Evolutionary conservation across 2,113 vertebrate species (phyloP).

Genomic region (Oxyruncus cristatus): DNA sequence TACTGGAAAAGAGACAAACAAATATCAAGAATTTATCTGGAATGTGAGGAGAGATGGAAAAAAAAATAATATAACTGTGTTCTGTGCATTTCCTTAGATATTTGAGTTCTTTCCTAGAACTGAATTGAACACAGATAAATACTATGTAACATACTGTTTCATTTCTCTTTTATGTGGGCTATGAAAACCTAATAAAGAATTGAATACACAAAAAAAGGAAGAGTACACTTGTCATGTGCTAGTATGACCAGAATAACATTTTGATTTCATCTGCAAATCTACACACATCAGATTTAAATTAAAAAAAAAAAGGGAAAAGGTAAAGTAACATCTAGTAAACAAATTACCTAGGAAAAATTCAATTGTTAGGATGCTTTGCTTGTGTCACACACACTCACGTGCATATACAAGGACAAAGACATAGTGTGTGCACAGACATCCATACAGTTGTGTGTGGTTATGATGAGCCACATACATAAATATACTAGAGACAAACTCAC

Average conservation of each 20-base stretch:
- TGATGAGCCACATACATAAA: background rate
- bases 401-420: background rate
- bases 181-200: background rate
- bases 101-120: background rate
- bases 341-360: background rate
- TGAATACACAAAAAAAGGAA: background rate
- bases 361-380: background rate
- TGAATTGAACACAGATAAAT: background rate
- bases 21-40: background rate
- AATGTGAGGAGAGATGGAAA: background rate
- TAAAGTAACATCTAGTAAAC: background rate
- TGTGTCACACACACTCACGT: fast-evolving
- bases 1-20: background rate
- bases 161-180: background rate
- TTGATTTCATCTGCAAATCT: background rate
- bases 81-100: background rate
- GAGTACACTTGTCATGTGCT: background rate
- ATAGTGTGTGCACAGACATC: background rate
- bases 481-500: background rate
- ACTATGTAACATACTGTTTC: background rate
- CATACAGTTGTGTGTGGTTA: background rate
- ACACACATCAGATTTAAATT: background rate
- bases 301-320: background rate
- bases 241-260: background rate
- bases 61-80: background rate